A percentile compares a stretch with the other conserved stretches of the same genome.
Evolutionary conservation across 2,888 invertebrate genomes (phyloP).

Genomic region (Argyra leucocephala): DNA sequence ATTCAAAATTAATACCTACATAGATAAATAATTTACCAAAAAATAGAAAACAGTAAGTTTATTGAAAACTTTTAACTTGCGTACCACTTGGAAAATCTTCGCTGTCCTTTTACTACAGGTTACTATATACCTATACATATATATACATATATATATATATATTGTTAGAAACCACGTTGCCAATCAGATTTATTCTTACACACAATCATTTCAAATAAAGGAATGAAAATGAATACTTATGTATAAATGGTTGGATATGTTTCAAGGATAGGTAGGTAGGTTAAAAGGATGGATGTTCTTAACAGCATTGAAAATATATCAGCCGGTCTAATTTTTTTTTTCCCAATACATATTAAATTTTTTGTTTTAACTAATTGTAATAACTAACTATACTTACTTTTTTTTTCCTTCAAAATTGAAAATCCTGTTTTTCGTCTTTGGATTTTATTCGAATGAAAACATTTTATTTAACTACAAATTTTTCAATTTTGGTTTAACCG

Average conservation of each 20-base stretch:
- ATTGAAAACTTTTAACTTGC: background rate
- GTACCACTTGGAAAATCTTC: background rate
- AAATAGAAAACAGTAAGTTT: too few species aligned
- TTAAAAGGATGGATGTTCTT: too few species aligned
- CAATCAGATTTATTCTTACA: constrained; percentile 1
- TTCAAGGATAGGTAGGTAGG: too few species aligned
- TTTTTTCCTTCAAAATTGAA: background rate
- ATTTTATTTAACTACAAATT: background rate
- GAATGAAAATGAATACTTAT: too few species aligned
- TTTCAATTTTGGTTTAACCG: background rate
- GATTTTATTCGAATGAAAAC: background rate
- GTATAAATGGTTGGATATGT: too few species aligned
- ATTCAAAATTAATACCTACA: too few species aligned
- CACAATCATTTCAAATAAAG: background rate
- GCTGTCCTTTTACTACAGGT: background rate
- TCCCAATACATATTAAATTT: background rate
- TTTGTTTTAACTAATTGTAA: background rate
- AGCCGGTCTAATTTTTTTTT: background rate
- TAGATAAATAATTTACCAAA: too few species aligned
- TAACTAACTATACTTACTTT: background rate
- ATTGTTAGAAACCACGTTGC: background rate
- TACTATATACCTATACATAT: background rate
- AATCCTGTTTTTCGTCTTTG: too few species aligned
- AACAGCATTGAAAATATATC: background rate
- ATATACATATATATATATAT: too few species aligned